Conservation (phyloP, 2,888 invertebrate genomes). For the Crepidodera aurea region DNA sequence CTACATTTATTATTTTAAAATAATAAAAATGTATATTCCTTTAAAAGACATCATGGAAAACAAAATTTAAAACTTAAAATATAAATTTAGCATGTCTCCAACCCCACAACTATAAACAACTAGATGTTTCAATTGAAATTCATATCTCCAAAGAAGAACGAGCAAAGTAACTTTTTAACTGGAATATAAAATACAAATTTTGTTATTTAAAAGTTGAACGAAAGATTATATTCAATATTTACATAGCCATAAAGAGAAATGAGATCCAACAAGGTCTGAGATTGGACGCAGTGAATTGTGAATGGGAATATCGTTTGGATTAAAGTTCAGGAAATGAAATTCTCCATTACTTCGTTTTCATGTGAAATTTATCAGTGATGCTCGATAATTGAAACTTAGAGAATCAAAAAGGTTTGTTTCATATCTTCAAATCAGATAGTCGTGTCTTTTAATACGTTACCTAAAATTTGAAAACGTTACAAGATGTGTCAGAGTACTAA, state of each 20-base stretch:
- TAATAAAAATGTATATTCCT: no score
- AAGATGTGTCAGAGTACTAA: no score
- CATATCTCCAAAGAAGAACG: neutral
- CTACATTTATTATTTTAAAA: no score
- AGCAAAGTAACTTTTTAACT: neutral
- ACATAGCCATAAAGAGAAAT: constrained; percentile 26
- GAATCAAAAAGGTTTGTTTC: no score
- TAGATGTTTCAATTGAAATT: neutral
- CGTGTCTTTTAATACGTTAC: no score
- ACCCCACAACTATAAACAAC: neutral
- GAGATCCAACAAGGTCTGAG: constrained; percentile 22
- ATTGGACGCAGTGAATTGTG: constrained; percentile 30
- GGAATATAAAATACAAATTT: constrained; percentile 23
- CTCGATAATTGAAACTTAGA: no score
- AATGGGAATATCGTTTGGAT: constrained; percentile 16
- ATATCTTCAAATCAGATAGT: no score
- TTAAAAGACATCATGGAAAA: no score
- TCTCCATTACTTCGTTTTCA: constrained; percentile 2
- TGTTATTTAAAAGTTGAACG: constrained; percentile 18
- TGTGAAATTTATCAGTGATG: constrained; percentile 3
- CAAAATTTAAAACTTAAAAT: neutral
- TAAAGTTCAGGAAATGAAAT: constrained; percentile 23
- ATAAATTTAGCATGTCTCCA: neutral
- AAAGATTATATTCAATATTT: constrained; percentile 29
- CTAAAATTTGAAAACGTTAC: no score